Percentiles rank a stretch among this genome's conserved stretches.
These are phyloP conservation scores for Acronicta psi DNA, from an alignment of 2,888 invertebrate species.

Conservation along the genomic window DNA sequence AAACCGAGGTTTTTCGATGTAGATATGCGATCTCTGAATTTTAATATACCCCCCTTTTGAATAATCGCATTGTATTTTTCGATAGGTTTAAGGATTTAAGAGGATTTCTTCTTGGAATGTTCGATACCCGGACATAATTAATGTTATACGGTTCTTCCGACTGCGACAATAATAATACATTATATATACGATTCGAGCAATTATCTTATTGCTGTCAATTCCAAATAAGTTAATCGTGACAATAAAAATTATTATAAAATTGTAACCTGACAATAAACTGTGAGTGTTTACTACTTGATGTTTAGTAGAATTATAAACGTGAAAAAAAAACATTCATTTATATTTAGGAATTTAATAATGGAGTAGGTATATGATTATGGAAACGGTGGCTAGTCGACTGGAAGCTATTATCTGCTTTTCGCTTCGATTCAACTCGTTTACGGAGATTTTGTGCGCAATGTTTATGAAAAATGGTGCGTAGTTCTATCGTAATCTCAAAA, in stretches of 20 bases:
- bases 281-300: conserved; percentile 75
- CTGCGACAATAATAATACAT: conserved; percentile 75
- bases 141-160: conserved; percentile 65
- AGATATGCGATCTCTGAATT: conserved; percentile 75
- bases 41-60: conserved; percentile 73
- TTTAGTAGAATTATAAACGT: conserved; percentile 71
- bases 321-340: conserved; percentile 57
- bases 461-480: conserved; percentile 24
- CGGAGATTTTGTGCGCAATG: conserved; percentile 38
- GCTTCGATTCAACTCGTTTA: conserved; percentile 55
- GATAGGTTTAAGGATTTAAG: conserved; percentile 78
- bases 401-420: conserved; percentile 56
- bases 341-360: conserved; percentile 59
- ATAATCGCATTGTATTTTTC: conserved; percentile 82
- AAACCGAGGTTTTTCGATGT: conserved; percentile 72
- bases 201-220: conserved; percentile 83
- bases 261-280: conserved; percentile 75
- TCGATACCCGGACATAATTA: conserved; percentile 48
- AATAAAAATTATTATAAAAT: conserved; percentile 69
- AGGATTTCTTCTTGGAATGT: conserved; percentile 61
- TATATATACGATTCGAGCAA: conserved; percentile 80
- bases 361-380: conserved; percentile 42
- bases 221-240: conserved; percentile 66
- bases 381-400: conserved; percentile 50
- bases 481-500: conserved; percentile 35